Percentiles rank a stretch among this genome's conserved stretches.
phyloP scores from a whole-genome alignment of 2,888 invertebrate species.

The Syrista parreyssii region DNA sequence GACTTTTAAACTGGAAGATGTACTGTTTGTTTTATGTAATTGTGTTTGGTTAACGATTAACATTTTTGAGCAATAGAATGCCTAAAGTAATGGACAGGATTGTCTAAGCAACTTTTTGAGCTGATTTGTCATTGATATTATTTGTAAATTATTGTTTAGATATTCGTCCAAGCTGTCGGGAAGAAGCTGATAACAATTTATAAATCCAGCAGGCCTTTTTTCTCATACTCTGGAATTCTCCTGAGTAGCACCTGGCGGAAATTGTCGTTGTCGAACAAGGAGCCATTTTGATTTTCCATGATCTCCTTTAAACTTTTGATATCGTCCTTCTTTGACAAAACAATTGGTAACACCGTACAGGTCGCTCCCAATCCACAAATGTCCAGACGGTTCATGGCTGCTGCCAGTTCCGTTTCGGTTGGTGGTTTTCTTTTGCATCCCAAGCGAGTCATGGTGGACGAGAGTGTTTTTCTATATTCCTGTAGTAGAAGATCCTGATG shows the following conservation, averaged over 20 bases:
- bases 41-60: no score
- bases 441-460: slow-evolving; percentile 43
- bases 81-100: no score
- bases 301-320: slow-evolving; percentile 46
- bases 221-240: neutral
- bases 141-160: neutral
- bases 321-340: slow-evolving; percentile 44
- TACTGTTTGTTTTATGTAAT: no score
- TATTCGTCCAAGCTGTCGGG: neutral
- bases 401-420: slow-evolving; percentile 37
- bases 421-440: slow-evolving; percentile 49
- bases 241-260: neutral
- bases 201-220: neutral
- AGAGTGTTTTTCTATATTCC: slow-evolving; percentile 44
- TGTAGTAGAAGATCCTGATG: slow-evolving; percentile 38
- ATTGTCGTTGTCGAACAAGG: neutral
- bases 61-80: no score
- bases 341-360: slow-evolving; percentile 44
- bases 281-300: neutral
- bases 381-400: slow-evolving; percentile 32
- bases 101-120: no score
- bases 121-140: no score
- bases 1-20: no score
- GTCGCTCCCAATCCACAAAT: slow-evolving; percentile 42
- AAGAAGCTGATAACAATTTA: neutral